Base-by-base conservation (phyloP, 2,113 vertebrate genomes). In the Alectura lathami region DNA sequence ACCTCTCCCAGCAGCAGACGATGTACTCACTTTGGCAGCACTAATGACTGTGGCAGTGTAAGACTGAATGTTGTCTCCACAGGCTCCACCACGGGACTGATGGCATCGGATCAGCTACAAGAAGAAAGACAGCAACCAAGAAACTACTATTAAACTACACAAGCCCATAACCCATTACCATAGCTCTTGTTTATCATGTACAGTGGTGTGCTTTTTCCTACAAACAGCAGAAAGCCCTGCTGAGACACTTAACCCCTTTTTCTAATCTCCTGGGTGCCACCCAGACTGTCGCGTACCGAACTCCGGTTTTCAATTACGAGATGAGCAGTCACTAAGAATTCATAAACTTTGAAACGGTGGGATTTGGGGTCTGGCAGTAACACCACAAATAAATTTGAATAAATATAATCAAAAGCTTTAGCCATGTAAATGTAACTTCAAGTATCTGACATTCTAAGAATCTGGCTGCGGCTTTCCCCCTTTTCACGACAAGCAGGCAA, bases 41-140 rank as follows among this genome's bases (percentile, higher is more conserved):
- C 99, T 99, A 98, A 99, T 99, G 96, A 99, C 99, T 62, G 99
- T 99, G 90, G 99, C 99, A 45, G 99, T 99, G 57, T 99, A 99
- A 57, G 99, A 99, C 98, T 99, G 99, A 91, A 99, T 98, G 96
- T 99, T 99, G 97, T 99, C 99, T 95, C 99, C 99, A 85, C 99
- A 99, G 92, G 99, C 99, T 96, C 99, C 99, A 60, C 99, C 99
- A 63, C 98, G 99, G 85, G 99, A 99, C 97, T 99, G 99, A 97
- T 99, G 99, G 98, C 99, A 99, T 94, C 99, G 98, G 97, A 99
- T 99, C 97, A 99, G 96, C 99, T 99, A 97, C 80, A 4, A 94
- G 78, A 91, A 97, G 89, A 91, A 81, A 97, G 62, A 95, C 76
- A 85, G 85, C 47, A 70, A 96, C 82, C 81, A 86, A 97, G 91